Conservation (phyloP, 1,140 invertebrate genomes). For the Adelges cooleyi region DNA sequence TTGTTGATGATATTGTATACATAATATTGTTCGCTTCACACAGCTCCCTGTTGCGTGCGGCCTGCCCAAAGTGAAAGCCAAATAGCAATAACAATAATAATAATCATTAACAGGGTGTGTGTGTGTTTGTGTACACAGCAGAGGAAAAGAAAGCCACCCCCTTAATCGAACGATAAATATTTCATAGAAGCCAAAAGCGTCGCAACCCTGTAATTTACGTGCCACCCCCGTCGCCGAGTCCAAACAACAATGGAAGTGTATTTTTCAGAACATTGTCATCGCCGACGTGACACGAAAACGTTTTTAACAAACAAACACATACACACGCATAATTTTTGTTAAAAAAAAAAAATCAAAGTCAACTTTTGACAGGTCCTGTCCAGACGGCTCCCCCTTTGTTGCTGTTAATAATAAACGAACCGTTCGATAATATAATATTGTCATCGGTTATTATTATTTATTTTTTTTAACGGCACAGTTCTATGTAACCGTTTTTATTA, state of each 20-base stretch:
- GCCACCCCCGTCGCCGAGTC: neutral
- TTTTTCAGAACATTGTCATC: neutral
- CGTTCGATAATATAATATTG: too few relatives aligned
- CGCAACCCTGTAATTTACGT: neutral
- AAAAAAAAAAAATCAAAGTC: slow-evolving; percentile 13
- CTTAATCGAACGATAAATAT: slow-evolving; percentile 9
- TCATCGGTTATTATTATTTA: too few relatives aligned
- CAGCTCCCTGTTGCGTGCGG: neutral
- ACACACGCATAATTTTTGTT: neutral
- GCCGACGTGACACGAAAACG: neutral
- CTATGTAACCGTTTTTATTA: too few relatives aligned
- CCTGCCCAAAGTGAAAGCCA: neutral
- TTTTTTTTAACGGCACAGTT: too few relatives aligned
- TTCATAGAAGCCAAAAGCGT: neutral
- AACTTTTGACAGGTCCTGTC: slow-evolving; percentile 1
- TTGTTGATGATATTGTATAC: too few relatives aligned
- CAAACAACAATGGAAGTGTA: neutral
- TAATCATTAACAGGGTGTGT: neutral
- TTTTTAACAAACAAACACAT: neutral
- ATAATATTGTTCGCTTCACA: too few relatives aligned
- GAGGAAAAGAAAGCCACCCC: neutral
- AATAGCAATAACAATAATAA: neutral
- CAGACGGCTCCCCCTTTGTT: too few relatives aligned
- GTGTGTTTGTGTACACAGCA: neutral
- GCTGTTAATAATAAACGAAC: too few relatives aligned